Conservation (phyloP, 2,888 invertebrate species). For the Proisotoma minuta region DNA sequence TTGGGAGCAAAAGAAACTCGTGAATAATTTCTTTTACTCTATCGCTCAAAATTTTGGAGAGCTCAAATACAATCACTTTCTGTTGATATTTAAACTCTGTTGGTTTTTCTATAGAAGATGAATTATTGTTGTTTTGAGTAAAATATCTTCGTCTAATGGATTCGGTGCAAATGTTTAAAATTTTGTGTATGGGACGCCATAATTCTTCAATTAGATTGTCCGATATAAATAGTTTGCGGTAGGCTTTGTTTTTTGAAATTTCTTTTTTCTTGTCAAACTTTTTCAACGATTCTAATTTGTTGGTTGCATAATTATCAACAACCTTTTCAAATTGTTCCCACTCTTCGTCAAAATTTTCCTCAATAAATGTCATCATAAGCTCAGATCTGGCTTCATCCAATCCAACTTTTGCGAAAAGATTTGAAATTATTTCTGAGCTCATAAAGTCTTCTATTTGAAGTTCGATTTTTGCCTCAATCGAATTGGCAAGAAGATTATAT, state of each 20-base stretch:
- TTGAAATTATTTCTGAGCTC: not conserved
- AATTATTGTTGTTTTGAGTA: too few species aligned
- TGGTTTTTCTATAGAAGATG: too few species aligned
- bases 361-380: not conserved
- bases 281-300: too few species aligned
- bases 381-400: not conserved
- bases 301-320: not conserved
- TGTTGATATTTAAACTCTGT: not conserved
- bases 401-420: not conserved
- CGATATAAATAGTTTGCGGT: too few species aligned
- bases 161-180: not conserved
- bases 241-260: too few species aligned
- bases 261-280: too few species aligned
- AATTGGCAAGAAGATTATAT: not conserved
- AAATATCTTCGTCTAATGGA: too few species aligned
- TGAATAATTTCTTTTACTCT: not conserved
- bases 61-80: not conserved
- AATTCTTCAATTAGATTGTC: not conserved
- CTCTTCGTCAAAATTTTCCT: not conserved
- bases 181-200: not conserved
- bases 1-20: not conserved
- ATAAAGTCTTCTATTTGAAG: not conserved
- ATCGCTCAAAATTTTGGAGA: not conserved
- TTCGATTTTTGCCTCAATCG: not conserved
- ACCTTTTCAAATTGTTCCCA: not conserved